Conservation (phyloP, 2,113 vertebrate genomes). For the Centrocercus urophasianus region DNA sequence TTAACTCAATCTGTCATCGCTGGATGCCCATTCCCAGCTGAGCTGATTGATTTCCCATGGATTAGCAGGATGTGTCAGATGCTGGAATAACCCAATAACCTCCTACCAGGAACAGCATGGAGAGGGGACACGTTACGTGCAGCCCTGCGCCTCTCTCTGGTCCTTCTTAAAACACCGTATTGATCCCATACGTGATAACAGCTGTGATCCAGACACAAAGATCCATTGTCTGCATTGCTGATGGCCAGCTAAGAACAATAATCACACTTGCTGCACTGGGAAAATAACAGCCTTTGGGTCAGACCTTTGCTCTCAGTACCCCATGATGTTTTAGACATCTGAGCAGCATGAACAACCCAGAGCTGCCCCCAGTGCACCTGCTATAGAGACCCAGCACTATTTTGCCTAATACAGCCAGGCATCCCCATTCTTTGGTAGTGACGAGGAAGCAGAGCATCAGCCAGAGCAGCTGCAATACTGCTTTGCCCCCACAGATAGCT, state of each 20-base stretch:
- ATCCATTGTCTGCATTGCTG: neutral
- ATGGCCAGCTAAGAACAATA: neutral
- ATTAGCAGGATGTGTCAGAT: neutral
- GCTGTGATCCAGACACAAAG: neutral
- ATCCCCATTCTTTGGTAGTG: neutral
- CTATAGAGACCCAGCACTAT: neutral
- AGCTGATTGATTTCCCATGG: constrained; percentile 45
- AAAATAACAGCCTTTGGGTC: neutral
- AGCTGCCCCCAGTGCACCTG: neutral
- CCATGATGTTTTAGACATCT: neutral
- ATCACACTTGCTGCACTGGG: neutral
- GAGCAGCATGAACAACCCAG: neutral
- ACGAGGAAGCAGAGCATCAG: neutral
- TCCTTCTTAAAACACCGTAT: neutral
- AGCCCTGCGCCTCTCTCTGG: neutral
- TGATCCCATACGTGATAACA: neutral
- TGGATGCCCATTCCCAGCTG: constrained; percentile 21
- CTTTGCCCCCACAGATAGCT: neutral
- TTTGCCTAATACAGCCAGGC: neutral
- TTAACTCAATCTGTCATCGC: constrained; percentile 47
- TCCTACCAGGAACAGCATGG: neutral
- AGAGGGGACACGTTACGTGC: neutral
- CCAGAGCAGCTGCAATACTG: neutral
- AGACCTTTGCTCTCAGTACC: neutral
- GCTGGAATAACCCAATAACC: constrained; percentile 18